These are phyloP conservation scores for Misgurnus mizolepis DNA, from an alignment of 2,113 vertebrate species.

Conservation along the genomic window DNA sequence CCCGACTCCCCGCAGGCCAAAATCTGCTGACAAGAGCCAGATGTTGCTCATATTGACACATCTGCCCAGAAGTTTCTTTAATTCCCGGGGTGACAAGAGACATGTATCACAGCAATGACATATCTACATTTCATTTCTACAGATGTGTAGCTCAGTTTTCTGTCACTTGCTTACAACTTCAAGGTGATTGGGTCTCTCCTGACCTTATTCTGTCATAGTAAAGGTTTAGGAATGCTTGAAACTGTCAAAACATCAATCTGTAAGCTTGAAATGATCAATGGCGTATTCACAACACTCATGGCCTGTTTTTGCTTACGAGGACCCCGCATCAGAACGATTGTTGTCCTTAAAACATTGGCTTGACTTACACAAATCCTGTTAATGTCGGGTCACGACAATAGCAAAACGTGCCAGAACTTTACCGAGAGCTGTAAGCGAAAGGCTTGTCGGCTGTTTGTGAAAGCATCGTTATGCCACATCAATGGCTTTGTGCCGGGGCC, in stretches of 20 bases:
- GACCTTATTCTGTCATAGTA: constrained; percentile 26
- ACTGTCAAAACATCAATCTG: background rate
- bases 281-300: background rate
- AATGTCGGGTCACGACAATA: constrained; percentile 21
- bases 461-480: constrained; percentile 34
- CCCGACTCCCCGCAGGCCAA: constrained; percentile 24
- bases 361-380: constrained; percentile 37
- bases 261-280: background rate
- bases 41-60: constrained; percentile 60
- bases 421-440: constrained; percentile 8
- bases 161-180: constrained; percentile 4
- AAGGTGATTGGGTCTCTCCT: background rate
- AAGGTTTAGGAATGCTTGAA: background rate
- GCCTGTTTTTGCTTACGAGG: constrained; percentile 11
- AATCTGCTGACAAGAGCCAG: constrained; percentile 57
- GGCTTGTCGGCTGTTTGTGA: constrained; percentile 19
- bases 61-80: constrained; percentile 44
- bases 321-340: background rate
- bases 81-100: background rate
- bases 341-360: constrained; percentile 28
- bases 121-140: background rate
- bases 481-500: constrained; percentile 30
- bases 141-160: background rate
- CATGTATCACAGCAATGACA: no score
- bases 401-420: constrained; percentile 14